phyloP scores from a whole-genome alignment of 2,113 vertebrate genomes.

The Corythoichthys haematopterus region DNA sequence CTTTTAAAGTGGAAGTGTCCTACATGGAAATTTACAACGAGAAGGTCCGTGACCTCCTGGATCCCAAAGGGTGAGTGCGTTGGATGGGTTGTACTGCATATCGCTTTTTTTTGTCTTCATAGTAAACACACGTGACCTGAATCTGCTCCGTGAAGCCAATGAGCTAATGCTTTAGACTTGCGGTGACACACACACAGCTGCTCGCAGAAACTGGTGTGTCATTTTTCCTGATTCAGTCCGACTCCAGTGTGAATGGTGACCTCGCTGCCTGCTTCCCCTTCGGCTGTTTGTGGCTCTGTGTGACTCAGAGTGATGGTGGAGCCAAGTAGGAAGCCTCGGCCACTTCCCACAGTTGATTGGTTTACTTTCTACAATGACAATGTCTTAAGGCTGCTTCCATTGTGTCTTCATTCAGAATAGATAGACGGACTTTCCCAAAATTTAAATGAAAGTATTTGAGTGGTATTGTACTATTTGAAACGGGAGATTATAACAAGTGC shows the following conservation, averaged over 20 bases:
- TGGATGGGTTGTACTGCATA: conserved; percentile 1
- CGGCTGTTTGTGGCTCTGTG: conserved; percentile 30
- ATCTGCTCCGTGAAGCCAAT: conserved; percentile 5
- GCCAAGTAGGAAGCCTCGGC: conserved; percentile 39
- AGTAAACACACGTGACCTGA: conserved; percentile 3
- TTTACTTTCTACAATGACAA: neutral
- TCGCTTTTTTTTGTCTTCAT: neutral
- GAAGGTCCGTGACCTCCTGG: conserved; percentile 94
- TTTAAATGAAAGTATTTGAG: neutral
- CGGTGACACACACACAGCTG: conserved; percentile 9
- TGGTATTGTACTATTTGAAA: conserved; percentile 2
- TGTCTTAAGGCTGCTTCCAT: neutral
- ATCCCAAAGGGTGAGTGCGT: conserved; percentile 98
- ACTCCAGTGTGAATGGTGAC: conserved; percentile 13
- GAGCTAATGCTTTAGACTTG: conserved; percentile 2
- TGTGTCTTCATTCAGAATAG: neutral
- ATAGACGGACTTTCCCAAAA: conserved; percentile 2
- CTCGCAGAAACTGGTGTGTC: conserved; percentile 11
- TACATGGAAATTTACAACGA: conserved; percentile 99
- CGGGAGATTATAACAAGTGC: neutral
- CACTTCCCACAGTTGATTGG: neutral
- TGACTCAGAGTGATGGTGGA: conserved; percentile 29
- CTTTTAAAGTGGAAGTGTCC: conserved; percentile 96
- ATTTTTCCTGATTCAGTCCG: conserved; percentile 14
- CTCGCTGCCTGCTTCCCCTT: conserved; percentile 7